Conservation (phyloP, 2,113 vertebrate genomes). For the Ageneiosus marmoratus region DNA sequence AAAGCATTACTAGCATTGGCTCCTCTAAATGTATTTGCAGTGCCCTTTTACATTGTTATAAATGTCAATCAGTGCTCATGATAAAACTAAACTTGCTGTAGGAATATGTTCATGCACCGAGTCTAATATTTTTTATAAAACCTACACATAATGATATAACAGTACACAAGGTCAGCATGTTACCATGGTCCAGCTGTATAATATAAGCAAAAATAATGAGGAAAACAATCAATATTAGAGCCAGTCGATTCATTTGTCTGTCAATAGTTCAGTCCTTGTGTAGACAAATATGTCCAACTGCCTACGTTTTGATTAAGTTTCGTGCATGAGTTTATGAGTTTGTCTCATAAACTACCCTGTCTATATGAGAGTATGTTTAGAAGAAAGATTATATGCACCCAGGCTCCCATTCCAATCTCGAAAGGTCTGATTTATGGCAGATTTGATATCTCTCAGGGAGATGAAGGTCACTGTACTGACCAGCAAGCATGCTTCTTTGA, state of each 20-base stretch:
- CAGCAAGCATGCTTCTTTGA: constrained; percentile 49
- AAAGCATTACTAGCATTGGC: background rate
- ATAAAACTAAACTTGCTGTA: background rate
- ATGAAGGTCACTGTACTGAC: constrained; percentile 56
- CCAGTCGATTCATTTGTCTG: background rate
- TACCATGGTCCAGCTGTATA: background rate
- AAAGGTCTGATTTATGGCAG: constrained; percentile 65
- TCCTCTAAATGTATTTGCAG: background rate
- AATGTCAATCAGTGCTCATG: background rate
- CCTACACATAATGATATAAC: background rate
- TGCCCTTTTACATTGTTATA: background rate
- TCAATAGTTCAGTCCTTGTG: background rate
- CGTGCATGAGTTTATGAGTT: background rate
- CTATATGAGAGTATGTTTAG: constrained; percentile 12
- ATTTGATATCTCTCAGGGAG: constrained; percentile 60
- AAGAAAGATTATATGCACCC: constrained; percentile 21
- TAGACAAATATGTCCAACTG: background rate
- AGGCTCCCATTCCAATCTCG: constrained; percentile 61
- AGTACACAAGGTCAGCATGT: background rate
- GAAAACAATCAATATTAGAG: background rate
- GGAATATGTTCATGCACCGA: background rate
- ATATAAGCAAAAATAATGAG: background rate
- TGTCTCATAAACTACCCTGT: background rate
- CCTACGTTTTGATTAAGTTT: constrained; percentile 25
- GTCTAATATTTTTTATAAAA: background rate